phyloP scores from a whole-genome alignment of 2,113 vertebrate genomes.

The Pithys albifrons region DNA sequence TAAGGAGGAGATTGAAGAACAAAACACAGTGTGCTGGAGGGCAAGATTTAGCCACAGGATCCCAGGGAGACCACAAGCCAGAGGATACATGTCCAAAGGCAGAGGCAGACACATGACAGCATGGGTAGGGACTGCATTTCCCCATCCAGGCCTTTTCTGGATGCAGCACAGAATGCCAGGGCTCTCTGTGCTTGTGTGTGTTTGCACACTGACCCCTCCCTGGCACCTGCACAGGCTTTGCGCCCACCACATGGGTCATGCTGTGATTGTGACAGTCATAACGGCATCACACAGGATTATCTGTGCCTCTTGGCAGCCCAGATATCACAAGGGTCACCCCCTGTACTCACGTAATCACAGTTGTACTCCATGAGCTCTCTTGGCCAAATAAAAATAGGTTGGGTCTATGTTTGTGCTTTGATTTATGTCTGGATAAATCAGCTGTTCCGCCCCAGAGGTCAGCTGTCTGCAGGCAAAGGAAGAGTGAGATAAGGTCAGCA shows the following conservation, averaged over 20 bases:
- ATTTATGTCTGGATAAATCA: constrained; percentile 44
- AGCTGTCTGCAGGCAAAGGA: background rate
- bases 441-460: background rate
- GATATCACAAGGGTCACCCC: constrained; percentile 6
- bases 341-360: background rate
- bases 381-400: constrained; percentile 11
- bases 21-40: background rate
- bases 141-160: background rate
- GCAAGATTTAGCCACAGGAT: background rate
- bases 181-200: background rate
- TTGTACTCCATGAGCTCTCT: background rate
- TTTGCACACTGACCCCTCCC: background rate
- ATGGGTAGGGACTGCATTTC: background rate
- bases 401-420: background rate
- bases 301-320: background rate
- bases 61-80: background rate
- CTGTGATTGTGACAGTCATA: background rate
- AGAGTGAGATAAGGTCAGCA: constrained; percentile 28
- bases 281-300: background rate
- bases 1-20: background rate
- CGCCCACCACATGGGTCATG: background rate
- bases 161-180: background rate
- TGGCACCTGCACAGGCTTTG: background rate
- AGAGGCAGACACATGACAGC: background rate
- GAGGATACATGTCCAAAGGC: background rate